Percentiles rank a stretch among this genome's conserved stretches.
These are phyloP conservation scores for Tineola bisselliella DNA, from an alignment of 2,888 invertebrate species.

Conservation along the genomic window DNA sequence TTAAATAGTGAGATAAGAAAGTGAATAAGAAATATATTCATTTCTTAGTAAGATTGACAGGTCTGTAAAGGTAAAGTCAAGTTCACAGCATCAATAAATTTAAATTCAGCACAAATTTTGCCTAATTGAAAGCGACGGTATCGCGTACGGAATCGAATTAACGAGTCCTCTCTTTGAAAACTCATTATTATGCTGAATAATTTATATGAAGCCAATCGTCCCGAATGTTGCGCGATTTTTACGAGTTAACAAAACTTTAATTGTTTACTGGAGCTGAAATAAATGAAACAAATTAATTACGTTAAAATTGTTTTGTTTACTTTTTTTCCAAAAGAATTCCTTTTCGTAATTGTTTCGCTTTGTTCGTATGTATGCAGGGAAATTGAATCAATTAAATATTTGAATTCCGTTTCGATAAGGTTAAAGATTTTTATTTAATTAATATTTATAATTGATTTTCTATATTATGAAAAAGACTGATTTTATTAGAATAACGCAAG, in stretches of 20 bases:
- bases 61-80: neutral
- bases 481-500: too few species aligned
- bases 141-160: conserved; percentile 14
- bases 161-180: neutral
- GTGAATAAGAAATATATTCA: too few species aligned
- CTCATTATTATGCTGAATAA: conserved; percentile 15
- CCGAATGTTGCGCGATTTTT: neutral
- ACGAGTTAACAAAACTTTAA: conserved; percentile 2
- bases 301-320: too few species aligned
- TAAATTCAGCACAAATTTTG: conserved; percentile 12
- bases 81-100: conserved; percentile 12
- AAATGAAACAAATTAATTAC: neutral
- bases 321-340: too few species aligned
- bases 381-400: too few species aligned
- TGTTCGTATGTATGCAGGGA: too few species aligned
- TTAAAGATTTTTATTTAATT: too few species aligned
- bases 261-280: neutral
- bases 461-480: too few species aligned
- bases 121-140: conserved; percentile 16
- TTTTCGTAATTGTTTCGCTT: too few species aligned
- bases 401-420: too few species aligned
- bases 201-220: conserved; percentile 13
- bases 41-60: neutral
- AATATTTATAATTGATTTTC: too few species aligned
- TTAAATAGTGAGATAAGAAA: too few species aligned